Base-by-base conservation (phyloP, 2,888 invertebrate genomes). In the Ophioninae sp. region DNA sequence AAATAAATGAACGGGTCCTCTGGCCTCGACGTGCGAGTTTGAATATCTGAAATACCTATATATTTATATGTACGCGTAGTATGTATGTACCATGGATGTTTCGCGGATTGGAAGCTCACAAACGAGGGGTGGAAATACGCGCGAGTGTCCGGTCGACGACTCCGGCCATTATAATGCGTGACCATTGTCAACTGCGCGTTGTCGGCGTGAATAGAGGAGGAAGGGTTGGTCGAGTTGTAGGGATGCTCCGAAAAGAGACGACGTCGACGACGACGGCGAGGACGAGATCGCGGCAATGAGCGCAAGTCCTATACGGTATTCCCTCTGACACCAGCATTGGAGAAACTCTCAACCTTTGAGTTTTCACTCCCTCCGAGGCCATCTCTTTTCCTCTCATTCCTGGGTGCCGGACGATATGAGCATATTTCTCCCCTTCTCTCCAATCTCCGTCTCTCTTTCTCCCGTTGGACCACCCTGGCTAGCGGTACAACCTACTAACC, bases 141-240 rank as follows among this genome's bases (percentile, higher is more conserved):
- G 50, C 62, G 81, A 44, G 72, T 72, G 84, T 84, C 76, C 81
- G 76, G 79, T 84, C 72, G 74, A 73, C 81, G 84, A 69, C 76
- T 81, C 79, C 41, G 50, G 89, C 91, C 88, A 92, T 91, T 92
- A 92, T 91, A 89, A 89, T 91, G 90, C 90, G 88, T 90, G 92
- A 91, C 90, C 89, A 92, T 92, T 92, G 92, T 91, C 88, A 87
- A 86, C 85, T 72, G 68, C 67, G 67, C 67, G 80, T 70, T 78
- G 69, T 75, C 41, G 62, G 78, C 78, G 74, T 82, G 74, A 82
- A 78, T 78, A 64, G 79, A 50, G 39, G 50, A n/a, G 67, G 75
- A 59, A 61, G 67, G 57, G 62, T 39, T 50, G 61, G 23, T 62
- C 70, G 62, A 20, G 74, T 70, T 78, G 65, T 81, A 74, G 73